Base-by-base conservation (phyloP, 2,113 vertebrate genomes). In the Apteryx mantelli region DNA sequence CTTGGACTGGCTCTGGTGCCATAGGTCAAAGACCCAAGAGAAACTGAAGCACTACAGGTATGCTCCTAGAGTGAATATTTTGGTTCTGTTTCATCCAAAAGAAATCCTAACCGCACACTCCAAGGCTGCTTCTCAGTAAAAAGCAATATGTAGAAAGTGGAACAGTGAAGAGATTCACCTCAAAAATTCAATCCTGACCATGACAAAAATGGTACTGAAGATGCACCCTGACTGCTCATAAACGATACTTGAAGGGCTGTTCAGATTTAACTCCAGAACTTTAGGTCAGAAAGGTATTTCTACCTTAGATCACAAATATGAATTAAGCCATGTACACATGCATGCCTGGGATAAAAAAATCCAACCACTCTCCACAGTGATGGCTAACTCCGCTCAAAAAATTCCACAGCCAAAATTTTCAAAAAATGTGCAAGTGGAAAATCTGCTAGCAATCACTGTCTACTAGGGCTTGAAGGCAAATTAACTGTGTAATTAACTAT, bases 401-500 rank as follows among this genome's bases (percentile, higher is more conserved):
- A 87, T 79, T 84, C 53, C 88, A 91, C 48, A 77, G 85, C 53
- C 75, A 92, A 70, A 81, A n/a, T 64, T 82, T 80, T 48, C 1
- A 25, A 69, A 82, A 55, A 82, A 88, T 79, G 53, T 26, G 14
- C 12, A 79, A 93, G 40, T 85, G 73, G 85, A 95, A 91, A 89
- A 91, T 64, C 42, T 83, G 36, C 82, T 91, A 82, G 68, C 79
- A 88, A 81, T 70, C 75, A 53, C 50, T 55, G 68, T 42, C 71
- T 91, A 63, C 1, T 8, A 86, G 68, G 78, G 42, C 82, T 90
- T 83, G 61, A 91, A 93, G 82, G 76, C 76, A 94, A 94, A 89
- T 90, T 86, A 91, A 13, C 87, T 93, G 82, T 81, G 78, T 91
- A 94, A 94, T 88, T 95, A 91, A 71, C 76, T 88, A 69, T 38